Base-by-base conservation (phyloP, 2,113 vertebrate species). In the Enhydra lutris region DNA sequence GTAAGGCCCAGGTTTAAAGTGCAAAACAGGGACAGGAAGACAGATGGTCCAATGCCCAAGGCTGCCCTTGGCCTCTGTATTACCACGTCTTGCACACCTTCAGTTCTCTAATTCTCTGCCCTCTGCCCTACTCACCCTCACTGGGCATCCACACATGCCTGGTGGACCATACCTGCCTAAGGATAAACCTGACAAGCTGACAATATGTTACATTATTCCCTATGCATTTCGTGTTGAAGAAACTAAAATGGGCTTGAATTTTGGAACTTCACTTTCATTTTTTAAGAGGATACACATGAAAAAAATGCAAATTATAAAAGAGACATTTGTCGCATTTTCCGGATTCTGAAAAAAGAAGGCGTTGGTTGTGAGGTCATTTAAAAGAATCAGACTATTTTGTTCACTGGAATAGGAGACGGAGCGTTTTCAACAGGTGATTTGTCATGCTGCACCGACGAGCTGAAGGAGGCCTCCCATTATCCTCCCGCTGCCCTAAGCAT, bases 291-390 rank as follows among this genome's bases (percentile, higher is more conserved):
- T 45, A 31, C 11, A 45, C 29, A 42, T 42, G 4, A 83, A 91
- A 71, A 65, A 90, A 47, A 88, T 52, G n/a, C 21, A 94, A 69
- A 97, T 84, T 59, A 61, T 39, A 65, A 29, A 91, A 94, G 34
- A 79, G 4, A 12, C 0, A 63, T 65, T 74, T 80, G 50, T 93
- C 17, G 18, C 10, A 14, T 71, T 85, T 82, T 78, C 61, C 71
- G 42, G 17, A 88, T 78, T 89, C 31, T 93, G 42, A 47, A 57
- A 15, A 36, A 65, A 31, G 26, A 29, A 31, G 3, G 3, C 4
- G 12, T 73, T 34, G 1, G 23, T 18, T 67, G 15, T 81, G 31
- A 81, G n/a, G 14, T 91, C 78, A 76, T 87, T 29, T 61, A 34
- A 55, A 39, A 76, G 47, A 88, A 91, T 1, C 71, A 5, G 47